Conservation (phyloP, 2,888 invertebrate genomes). For the Caenorhabditis drosophilae region DNA sequence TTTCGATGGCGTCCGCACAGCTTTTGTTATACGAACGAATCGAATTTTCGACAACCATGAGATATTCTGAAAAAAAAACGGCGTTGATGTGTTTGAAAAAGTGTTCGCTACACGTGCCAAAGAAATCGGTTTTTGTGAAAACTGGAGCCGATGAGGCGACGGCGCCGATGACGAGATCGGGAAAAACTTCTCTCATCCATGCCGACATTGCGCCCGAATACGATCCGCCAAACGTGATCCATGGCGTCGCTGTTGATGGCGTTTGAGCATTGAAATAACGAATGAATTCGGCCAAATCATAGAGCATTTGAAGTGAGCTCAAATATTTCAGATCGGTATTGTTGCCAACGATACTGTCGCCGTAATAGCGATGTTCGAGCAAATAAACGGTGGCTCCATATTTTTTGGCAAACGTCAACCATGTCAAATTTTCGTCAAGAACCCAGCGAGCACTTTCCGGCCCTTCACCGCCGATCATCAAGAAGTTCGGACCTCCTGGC, state of each 20-base stretch:
- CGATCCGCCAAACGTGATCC: conserved; percentile 92
- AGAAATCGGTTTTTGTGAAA: conserved; percentile 74
- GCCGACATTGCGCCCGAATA: conserved; percentile 33
- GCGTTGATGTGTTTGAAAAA: no score
- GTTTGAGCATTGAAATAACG: conserved; percentile 75
- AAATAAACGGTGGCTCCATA: conserved; percentile 82
- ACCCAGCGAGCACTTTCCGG: conserved; percentile 41
- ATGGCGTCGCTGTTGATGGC: conserved; percentile 74
- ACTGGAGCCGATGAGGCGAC: conserved; percentile 89
- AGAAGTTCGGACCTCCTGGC: conserved; percentile 81
- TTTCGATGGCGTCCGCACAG: conserved; percentile 36
- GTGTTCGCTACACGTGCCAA: no score
- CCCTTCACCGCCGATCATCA: conserved; percentile 91
- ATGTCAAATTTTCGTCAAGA: conserved; percentile 36
- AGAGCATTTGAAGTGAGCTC: conserved; percentile 75
- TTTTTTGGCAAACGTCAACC: conserved; percentile 33
- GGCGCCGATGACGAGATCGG: conserved; percentile 81
- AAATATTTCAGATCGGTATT: conserved; percentile 78
- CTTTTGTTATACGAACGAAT: conserved; percentile 23
- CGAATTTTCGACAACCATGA: conserved; percentile 42
- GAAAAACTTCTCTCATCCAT: conserved; percentile 79
- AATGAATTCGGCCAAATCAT: conserved; percentile 86
- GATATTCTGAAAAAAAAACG: conserved; percentile 47
- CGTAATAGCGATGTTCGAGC: conserved; percentile 91
- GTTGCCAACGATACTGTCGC: conserved; percentile 77